Evolutionary conservation across 2,797 vertebrate genomes (phyloP).

Genomic region (Pipistrellus kuhlii): DNA sequence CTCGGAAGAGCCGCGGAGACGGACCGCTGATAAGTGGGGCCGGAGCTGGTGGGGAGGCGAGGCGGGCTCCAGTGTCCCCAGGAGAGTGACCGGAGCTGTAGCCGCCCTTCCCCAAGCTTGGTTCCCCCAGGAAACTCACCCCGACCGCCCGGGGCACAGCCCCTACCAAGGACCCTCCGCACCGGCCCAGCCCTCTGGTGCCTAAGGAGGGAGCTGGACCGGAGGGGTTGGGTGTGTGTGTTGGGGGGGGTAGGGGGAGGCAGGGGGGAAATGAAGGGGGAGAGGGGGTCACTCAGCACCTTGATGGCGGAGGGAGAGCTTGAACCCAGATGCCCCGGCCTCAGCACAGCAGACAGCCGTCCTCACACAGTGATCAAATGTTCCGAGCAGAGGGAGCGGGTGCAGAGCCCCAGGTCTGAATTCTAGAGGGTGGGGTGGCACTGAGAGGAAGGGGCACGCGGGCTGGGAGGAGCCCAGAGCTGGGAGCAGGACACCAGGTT

Average conservation of each 20-base stretch:
- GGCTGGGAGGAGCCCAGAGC: not conserved
- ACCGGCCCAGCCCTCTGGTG: not conserved
- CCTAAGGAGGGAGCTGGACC: not conserved
- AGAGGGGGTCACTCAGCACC: not conserved
- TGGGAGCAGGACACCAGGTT: not conserved
- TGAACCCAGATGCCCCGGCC: not conserved
- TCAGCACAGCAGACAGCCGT: not conserved
- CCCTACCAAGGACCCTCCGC: not conserved
- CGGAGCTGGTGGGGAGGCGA: not conserved
- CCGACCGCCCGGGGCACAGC: not conserved
- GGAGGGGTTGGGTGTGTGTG: not conserved
- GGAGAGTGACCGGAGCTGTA: not conserved
- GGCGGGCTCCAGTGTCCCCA: not conserved
- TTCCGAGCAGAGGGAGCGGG: too few species aligned
- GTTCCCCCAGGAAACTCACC: not conserved
- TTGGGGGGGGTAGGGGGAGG: too few species aligned
- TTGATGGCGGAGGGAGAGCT: not conserved
- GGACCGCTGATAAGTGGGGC: slow-evolving; percentile 27
- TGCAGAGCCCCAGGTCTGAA: not conserved
- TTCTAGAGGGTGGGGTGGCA: not conserved
- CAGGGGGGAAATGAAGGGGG: fast-evolving
- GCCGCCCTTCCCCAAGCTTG: not conserved
- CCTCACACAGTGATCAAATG: not conserved
- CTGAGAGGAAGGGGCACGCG: fast-evolving
- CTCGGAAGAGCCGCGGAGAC: slow-evolving; percentile 81